Evolutionary conservation across 2,113 vertebrate species (phyloP), one percentile per base, ranked within the genome.

Genomic region (Echinops telfairi): DNA sequence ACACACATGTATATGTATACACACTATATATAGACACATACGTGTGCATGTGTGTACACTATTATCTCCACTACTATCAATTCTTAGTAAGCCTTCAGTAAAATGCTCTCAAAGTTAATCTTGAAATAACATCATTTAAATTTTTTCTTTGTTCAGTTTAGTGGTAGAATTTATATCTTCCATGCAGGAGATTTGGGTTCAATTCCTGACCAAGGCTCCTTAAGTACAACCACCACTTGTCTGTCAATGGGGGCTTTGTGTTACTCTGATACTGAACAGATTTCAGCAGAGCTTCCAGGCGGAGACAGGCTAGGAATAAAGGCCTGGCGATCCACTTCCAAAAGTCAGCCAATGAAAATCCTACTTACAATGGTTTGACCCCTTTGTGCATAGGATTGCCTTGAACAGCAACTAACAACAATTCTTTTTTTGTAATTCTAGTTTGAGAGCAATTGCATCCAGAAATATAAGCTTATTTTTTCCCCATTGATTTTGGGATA

Each of bases 91-190:
- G 47, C 2, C 81, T 83, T 80, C 11, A 15, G 12, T 68, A 83
- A 6, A 43, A 47, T 75, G 2, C 76, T 22, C 47, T 60, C 9
- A 68, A 20, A 89, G 31, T 83, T 78, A 87, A 79, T 3, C 58
- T 83, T 94, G 90, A 89, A 86, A 36, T 87, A 36, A 53, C 58
- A 88, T 87, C 40, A 36, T 85, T 53, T n/a, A 71, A 38, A 78
- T 71, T 92, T 88, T 40, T 70, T 11, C 86, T 89, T n/a, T 77
- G 16, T 11, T 83, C 60, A 73, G 68, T 33, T 17, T 5, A 71
- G 71, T 36, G 19, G 33, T 73, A 22, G 71, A 36, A 36, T 36
- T 36, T 33, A 36, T 73, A 20, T 33, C 71, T 73, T 36, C 8
- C 71, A 73, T 36, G 71, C 7, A 10, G 71, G 17, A 73, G 71